Conservation (phyloP, 2,888 invertebrate genomes). For the Athalia rosae region DNA sequence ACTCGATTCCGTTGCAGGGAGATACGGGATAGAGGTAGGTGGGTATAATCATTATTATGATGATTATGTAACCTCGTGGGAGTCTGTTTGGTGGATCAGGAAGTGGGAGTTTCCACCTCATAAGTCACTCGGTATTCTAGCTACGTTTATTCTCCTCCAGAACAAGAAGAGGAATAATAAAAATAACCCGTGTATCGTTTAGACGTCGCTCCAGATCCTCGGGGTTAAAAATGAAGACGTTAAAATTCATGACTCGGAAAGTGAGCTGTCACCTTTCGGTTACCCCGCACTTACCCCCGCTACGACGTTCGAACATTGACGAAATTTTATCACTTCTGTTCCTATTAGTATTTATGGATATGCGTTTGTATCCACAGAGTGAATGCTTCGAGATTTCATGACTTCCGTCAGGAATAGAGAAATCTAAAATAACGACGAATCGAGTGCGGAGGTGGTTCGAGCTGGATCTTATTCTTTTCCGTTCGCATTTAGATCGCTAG, state of each 20-base stretch:
- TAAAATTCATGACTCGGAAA: slow-evolving; percentile 39
- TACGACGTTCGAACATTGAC: no score
- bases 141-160: slow-evolving; percentile 2
- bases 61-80: slow-evolving; percentile 53
- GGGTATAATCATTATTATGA: slow-evolving; percentile 46
- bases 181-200: neutral
- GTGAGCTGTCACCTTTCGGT: neutral
- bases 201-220: slow-evolving; percentile 49
- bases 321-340: no score
- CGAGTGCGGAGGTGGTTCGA: no score
- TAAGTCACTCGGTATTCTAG: slow-evolving; percentile 60
- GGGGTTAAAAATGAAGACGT: slow-evolving; percentile 60
- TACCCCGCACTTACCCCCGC: neutral
- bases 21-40: slow-evolving; percentile 42
- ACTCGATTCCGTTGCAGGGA: neutral
- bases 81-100: slow-evolving; percentile 61
- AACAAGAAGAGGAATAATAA: slow-evolving; percentile 34
- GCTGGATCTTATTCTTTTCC: no score
- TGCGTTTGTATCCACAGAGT: no score
- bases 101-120: slow-evolving; percentile 66
- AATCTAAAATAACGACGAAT: no score
- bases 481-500: neutral
- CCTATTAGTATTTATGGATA: no score
- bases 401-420: no score
- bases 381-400: no score